Evolutionary conservation across 2,797 vertebrate genomes (phyloP).

Genomic region (Pachyuromys duprasi): DNA sequence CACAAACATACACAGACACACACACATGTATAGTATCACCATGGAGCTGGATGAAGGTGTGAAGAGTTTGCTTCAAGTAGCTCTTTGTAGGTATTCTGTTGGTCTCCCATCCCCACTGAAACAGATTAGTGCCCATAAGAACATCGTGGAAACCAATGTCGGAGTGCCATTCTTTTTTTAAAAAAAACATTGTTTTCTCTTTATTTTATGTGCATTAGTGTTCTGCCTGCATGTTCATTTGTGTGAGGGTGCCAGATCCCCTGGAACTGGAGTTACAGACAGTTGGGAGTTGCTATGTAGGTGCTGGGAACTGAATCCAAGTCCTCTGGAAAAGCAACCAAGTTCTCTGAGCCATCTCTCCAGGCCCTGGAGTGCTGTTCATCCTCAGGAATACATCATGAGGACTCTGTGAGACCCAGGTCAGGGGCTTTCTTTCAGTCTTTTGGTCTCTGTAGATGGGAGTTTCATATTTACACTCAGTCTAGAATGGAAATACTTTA

Average conservation of each 20-base stretch:
- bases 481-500: constrained; percentile 34
- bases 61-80: background rate
- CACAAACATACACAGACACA: background rate
- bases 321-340: background rate
- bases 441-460: constrained; percentile 25
- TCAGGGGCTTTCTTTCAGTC: constrained; percentile 59
- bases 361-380: background rate
- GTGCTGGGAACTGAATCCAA: background rate
- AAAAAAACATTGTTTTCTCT: background rate
- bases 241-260: background rate
- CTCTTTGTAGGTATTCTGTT: background rate
- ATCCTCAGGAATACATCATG: background rate
- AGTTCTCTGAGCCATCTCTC: background rate
- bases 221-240: background rate
- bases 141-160: constrained; percentile 28
- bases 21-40: background rate
- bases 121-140: constrained; percentile 42
- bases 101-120: background rate
- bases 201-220: background rate
- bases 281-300: too few relatives aligned
- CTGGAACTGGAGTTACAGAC: background rate
- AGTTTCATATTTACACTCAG: background rate
- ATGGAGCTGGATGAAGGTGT: background rate
- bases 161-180: background rate
- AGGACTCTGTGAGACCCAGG: constrained; percentile 32